Conservation (phyloP, 2,888 invertebrate genomes). For the Graphium colonna region DNA sequence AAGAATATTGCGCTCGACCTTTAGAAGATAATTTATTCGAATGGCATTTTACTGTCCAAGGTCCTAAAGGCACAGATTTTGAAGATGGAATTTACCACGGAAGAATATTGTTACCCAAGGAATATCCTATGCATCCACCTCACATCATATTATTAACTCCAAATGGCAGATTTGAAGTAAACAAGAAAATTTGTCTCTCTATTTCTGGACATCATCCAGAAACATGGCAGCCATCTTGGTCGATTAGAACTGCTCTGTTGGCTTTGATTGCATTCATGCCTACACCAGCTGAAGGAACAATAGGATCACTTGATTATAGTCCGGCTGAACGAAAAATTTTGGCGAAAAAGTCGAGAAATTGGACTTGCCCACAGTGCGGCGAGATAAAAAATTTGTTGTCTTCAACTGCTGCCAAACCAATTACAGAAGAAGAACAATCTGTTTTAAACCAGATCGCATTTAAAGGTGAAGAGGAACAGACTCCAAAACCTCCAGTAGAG, state of each 20-base stretch:
- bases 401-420: conserved; percentile 68
- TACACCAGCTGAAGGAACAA: conserved; percentile 92
- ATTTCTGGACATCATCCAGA: conserved; percentile 99
- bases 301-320: conserved; percentile 94
- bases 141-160: conserved; percentile 95
- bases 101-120: conserved; percentile 92
- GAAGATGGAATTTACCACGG: conserved; percentile 96
- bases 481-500: conserved; percentile 48
- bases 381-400: conserved; percentile 61
- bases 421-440: conserved; percentile 71
- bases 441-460: conserved; percentile 73
- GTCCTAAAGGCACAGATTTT: conserved; percentile 93
- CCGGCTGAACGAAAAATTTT: conserved; percentile 89
- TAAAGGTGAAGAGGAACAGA: conserved; percentile 70
- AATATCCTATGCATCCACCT: conserved; percentile 98
- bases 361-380: conserved; percentile 67
- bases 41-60: conserved; percentile 98
- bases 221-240: conserved; percentile 98
- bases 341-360: conserved; percentile 84
- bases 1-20: conserved; percentile 93
- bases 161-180: conserved; percentile 95
- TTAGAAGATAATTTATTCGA: conserved; percentile 97
- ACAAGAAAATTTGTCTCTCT: conserved; percentile 96
- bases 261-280: conserved; percentile 98
- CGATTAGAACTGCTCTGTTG: conserved; percentile 93